Evolutionary conservation across 2,888 invertebrate genomes (phyloP), one percentile per base, ranked within the genome.

Genomic region (Schrankia costaestrigalis): DNA sequence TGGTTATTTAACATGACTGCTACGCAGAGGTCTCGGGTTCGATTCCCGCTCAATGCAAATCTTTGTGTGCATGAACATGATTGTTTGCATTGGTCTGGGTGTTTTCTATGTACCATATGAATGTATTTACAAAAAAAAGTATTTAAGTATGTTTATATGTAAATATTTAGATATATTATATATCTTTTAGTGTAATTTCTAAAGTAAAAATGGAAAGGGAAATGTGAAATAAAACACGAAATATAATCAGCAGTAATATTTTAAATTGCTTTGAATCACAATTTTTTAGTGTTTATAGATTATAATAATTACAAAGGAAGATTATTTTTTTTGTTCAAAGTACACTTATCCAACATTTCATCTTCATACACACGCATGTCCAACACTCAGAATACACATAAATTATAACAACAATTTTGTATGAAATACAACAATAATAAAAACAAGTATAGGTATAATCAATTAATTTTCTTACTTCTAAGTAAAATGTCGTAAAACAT

Each of bases 221-320:
- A 14, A 24, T 6, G 25, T 19, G 25, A 57, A 62, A 79, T 78
- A 63, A 78, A 84, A 81, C 78, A 71, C 47, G 48, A 54, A 41
- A 45, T 75, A 71, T 85, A 85, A 80, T 87, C 86, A 87, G 86
- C 86, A 81, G 84, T 86, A 86, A 83, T 87, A 87, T 86, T 86
- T 83, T 83, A 82, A 86, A 86, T 87, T 87, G 87, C 83, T 84
- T 85, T 74, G 76, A 86, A 86, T 86, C 87, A 87, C 86, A 86
- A 87, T 86, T 84, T 78, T 73, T 76, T 86, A 81, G 86, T 86
- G 86, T 86, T 85, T 78, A 84, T 82, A 84, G 81, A 81, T 81
- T 83, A 84, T 79, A 80, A 79, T 86, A 80, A 84, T 83, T 84
- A 87, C 80, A 85, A 85, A 86, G 85, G 84, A 87, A 86, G 86